Base-by-base conservation (phyloP, 2,797 vertebrate species). In the Anabacerthia variegaticeps region DNA sequence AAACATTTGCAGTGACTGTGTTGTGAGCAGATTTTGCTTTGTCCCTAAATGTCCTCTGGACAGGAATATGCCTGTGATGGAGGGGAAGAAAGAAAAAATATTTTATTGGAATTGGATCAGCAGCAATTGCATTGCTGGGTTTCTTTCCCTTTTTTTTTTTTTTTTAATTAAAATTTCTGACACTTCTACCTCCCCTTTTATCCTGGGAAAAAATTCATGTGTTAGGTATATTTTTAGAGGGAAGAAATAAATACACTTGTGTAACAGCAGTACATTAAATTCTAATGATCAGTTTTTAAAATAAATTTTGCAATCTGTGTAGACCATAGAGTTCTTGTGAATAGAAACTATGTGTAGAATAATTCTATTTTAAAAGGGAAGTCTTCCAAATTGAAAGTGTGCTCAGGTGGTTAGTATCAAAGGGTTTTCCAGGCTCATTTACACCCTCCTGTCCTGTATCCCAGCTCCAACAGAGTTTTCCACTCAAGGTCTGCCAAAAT, bases 21-120 rank as follows among this genome's bases (percentile, higher is more conserved):
- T 36, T 61, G 32, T 55, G 21, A 55, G 22, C 7, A n/a, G 30
- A 59, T 80, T 82, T 89, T 23, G 2, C 12, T 14, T 88, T 2
- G 0, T 76, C 32, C 15, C 12, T 58, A 36, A 63, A 48, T 0
- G 1, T 80, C 19, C 2, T 55, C 24, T 69, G 43, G 10, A 36
- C 14, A 3, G 2, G 4, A 2, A 2, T 14, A 2, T 2, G 11
- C 7, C 9, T 14, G 9, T 26, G 17, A 12, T 66, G 11, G 39
- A 75, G 5, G 5, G 23, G 30, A 78, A 43, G 30, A 75, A 75
- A 36, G 5, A 72, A 72, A 89, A 89, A 10, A 4, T 19, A 17
- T 9, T 43, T 58, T 8, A 27, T 37, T 85, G 1, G 3, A n/a
- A n/a, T 69, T 68, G 65, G 17, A 58, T 75, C 43, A 82, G 22